Evolutionary conservation across 2,888 invertebrate genomes (phyloP), one percentile per base, ranked within the genome.

Genomic region (Diaperis boleti): DNA sequence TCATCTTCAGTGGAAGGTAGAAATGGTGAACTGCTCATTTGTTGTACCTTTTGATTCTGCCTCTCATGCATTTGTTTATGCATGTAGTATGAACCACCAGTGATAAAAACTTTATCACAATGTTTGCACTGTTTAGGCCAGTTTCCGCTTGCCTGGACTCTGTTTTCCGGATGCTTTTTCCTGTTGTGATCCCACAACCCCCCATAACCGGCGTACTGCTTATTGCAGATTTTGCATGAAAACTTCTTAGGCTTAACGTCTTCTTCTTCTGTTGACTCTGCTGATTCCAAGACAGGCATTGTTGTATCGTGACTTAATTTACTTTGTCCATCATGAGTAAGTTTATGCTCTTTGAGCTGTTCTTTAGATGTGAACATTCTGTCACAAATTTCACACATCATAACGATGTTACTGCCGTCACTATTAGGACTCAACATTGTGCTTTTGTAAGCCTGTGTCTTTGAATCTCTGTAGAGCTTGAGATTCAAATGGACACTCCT

Each of bases 401-500:
- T 83, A 69, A 84, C 84, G 0, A 66, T 20, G 45, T 70, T 69
- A 3, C 73, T 70, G 1, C 81, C 74, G 1, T 80, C 76, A 1
- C 77, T 76, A 1, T 82, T 82, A 0, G 85, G 84, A 66, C 85
- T 86, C 3, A 78, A 67, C 70, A 85, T 83, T 35, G 85, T 83
- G 7, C 85, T 85, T 65, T 85, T 86, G 66, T 87, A 87, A 0
- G 85, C 82, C 35, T 86, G 78, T 45, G 87, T 86, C 71, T 87
- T 85, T 0, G 88, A 86, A 47, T 88, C 88, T 69, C 88, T 86
- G 72, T 87, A 89, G 45, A 89, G 84, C 71, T 89, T 89, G 1
- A 89, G 84, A 69, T 88, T 86, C 65, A 89, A 81, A 75, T 90
- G 89, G 3, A 86, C 84, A 71, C 86, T 88, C 64, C 88, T 85